Conservation (phyloP, 2,888 invertebrate genomes). For the Ferrisia virgata region DNA sequence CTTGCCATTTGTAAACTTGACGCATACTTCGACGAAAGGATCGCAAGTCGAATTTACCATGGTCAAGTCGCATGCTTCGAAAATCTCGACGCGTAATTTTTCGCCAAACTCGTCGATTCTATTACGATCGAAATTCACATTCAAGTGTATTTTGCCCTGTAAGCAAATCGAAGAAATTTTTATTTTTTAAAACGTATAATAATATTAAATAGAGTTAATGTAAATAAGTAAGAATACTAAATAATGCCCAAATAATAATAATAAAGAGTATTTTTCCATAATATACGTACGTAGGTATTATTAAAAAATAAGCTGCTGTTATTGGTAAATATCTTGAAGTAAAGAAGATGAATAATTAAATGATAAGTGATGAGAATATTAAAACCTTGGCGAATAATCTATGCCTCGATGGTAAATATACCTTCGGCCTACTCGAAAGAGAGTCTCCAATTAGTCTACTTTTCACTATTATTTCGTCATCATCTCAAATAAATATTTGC, state of each 20-base stretch:
- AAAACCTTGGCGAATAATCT: neutral
- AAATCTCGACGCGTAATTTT: conserved; percentile 57
- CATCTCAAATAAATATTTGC: neutral
- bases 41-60: conserved; percentile 88
- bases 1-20: conserved; percentile 76
- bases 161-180: neutral
- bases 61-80: conserved; percentile 83
- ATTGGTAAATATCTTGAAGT: too few relatives aligned
- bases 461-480: neutral
- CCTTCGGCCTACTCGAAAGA: neutral
- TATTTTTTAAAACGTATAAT: neutral
- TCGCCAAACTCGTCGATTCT: conserved; percentile 47
- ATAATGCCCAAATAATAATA: neutral
- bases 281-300: too few relatives aligned
- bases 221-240: neutral
- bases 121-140: conserved; percentile 63
- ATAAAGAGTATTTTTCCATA: neutral
- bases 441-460: neutral
- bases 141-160: conserved; percentile 74
- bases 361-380: too few relatives aligned
- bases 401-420: too few relatives aligned
- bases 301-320: too few relatives aligned
- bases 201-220: neutral
- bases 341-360: too few relatives aligned
- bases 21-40: conserved; percentile 79